phyloP scores from a whole-genome alignment of 2,113 vertebrate species.

The Oreochromis niloticus region DNA sequence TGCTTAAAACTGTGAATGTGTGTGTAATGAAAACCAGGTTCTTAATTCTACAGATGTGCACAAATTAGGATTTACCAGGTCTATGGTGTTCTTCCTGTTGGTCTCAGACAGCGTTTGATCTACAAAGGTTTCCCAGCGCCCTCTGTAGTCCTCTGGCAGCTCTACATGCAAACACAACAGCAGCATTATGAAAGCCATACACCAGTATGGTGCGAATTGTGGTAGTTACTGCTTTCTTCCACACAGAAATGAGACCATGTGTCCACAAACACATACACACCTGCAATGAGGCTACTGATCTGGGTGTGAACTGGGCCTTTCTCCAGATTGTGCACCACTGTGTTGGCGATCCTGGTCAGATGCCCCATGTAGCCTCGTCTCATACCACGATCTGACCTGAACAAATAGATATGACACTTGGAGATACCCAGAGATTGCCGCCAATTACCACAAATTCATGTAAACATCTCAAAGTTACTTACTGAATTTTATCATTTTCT shows the following conservation, averaged over 20 bases:
- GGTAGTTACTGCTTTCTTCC: not conserved
- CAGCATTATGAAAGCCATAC: not conserved
- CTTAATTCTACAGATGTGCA: not conserved
- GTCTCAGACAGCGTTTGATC: slow-evolving; percentile 88
- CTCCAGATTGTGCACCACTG: slow-evolving; percentile 90
- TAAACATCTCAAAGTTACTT: slow-evolving; percentile 47
- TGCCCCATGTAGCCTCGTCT: slow-evolving; percentile 96
- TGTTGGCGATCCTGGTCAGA: slow-evolving; percentile 93
- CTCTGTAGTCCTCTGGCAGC: slow-evolving; percentile 88
- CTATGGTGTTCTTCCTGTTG: slow-evolving; percentile 89
- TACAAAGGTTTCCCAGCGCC: slow-evolving; percentile 94
- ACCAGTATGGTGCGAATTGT: not conserved
- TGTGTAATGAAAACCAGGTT: not conserved
- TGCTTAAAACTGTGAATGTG: not conserved
- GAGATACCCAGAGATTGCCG: not conserved
- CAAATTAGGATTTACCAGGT: slow-evolving; percentile 78
- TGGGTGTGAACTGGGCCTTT: slow-evolving; percentile 85
- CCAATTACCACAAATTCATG: not conserved
- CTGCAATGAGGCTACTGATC: slow-evolving; percentile 83
- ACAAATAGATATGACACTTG: not conserved
- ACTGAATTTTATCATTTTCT: slow-evolving; percentile 93
- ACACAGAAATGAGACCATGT: not conserved
- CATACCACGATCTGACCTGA: slow-evolving; percentile 88
- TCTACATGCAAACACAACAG: slow-evolving; percentile 65
- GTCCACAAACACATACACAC: slow-evolving; percentile 53